These are phyloP conservation scores for Trissolcus brochymenae DNA, from an alignment of 2,888 invertebrate species.

Conservation along the genomic window DNA sequence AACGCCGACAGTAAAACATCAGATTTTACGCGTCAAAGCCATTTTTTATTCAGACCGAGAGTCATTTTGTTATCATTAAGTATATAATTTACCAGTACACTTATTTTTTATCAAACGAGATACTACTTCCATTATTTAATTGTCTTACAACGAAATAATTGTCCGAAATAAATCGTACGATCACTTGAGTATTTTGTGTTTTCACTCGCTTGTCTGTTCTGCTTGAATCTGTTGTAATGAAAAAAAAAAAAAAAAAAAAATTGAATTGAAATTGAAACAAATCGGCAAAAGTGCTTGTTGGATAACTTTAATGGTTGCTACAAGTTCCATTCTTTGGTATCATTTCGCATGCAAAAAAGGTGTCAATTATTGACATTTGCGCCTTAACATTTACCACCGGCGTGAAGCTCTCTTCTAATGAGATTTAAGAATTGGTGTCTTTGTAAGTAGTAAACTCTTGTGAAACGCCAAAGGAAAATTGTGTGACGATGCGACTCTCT, in stretches of 20 bases:
- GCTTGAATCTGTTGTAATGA: background rate
- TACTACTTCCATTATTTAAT: slow-evolving; percentile 2
- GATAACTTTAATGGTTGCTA: background rate
- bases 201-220: background rate
- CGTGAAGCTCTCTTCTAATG: slow-evolving; percentile 29
- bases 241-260: background rate
- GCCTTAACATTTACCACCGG: slow-evolving; percentile 23
- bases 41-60: background rate
- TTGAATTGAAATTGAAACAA: too few relatives aligned
- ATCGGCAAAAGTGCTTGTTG: too few relatives aligned
- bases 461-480: slow-evolving; percentile 29
- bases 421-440: slow-evolving; percentile 43
- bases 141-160: slow-evolving; percentile 3
- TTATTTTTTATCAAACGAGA: background rate
- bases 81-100: background rate
- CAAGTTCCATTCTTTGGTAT: too few relatives aligned
- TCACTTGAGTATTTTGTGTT: background rate
- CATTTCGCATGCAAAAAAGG: slow-evolving; percentile 9
- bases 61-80: background rate
- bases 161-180: background rate
- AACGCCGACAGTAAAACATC: slow-evolving; percentile 3
- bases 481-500: slow-evolving; percentile 11
- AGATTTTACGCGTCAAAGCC: background rate
- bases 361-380: slow-evolving; percentile 12
- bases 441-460: slow-evolving; percentile 15